These are phyloP conservation scores for Macrostomum lignano DNA, from an alignment of 1,140 invertebrate species.

Conservation along the genomic window DNA sequence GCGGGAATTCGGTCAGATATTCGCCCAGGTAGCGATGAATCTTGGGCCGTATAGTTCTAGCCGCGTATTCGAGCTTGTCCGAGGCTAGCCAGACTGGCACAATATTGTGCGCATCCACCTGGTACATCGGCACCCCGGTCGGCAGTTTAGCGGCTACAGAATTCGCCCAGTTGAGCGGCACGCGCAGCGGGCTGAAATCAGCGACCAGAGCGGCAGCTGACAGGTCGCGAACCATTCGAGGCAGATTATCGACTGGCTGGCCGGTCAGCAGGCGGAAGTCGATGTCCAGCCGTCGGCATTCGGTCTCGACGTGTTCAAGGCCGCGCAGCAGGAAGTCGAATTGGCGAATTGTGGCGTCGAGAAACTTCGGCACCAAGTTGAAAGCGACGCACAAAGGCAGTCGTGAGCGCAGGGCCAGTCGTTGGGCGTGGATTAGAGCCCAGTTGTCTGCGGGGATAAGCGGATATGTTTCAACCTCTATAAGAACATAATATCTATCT, in stretches of 20 bases:
- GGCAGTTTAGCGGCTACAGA: too few species aligned
- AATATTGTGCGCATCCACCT: slow-evolving; percentile 60
- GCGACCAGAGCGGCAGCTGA: slow-evolving; percentile 49
- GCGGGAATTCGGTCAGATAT: slow-evolving; percentile 48
- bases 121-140: slow-evolving; percentile 47
- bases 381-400: slow-evolving; percentile 54
- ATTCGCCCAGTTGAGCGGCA: too few species aligned
- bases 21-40: slow-evolving; percentile 45
- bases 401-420: slow-evolving; percentile 47
- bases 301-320: slow-evolving; percentile 24
- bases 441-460: slow-evolving; percentile 72
- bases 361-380: slow-evolving; percentile 46
- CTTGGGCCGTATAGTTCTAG: slow-evolving; percentile 54
- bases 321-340: slow-evolving; percentile 46
- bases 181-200: slow-evolving; percentile 53
- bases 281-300: slow-evolving; percentile 43
- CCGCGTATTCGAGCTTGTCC: slow-evolving; percentile 55
- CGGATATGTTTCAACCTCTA: too few species aligned
- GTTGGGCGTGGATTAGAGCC: slow-evolving; percentile 57
- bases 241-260: too few species aligned
- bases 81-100: slow-evolving; percentile 57
- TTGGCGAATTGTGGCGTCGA: slow-evolving; percentile 52
- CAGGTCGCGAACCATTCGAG: slow-evolving; percentile 42
- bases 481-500: too few species aligned
- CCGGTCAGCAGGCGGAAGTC: slow-evolving; percentile 46